Evolutionary conservation across 2,113 vertebrate genomes (phyloP), one percentile per base, ranked within the genome.

Genomic region (Holacanthus passer): DNA sequence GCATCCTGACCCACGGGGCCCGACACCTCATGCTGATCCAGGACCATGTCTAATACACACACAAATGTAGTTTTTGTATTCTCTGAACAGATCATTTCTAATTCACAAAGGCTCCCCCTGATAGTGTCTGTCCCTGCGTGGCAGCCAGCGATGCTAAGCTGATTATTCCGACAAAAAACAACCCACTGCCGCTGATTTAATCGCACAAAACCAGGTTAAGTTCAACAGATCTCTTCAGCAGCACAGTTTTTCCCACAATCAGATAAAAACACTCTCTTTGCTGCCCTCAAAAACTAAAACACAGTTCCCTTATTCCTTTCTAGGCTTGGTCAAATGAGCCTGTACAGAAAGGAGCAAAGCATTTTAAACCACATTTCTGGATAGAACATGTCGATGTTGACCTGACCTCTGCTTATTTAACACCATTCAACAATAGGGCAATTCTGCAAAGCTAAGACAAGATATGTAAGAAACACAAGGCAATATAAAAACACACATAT

Each of bases 11-110:
- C 97, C 35, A 99, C 91, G n/a, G 96, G 91, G 13, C 96, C 97
- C 0, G 96, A 96, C 20, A 92, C 89, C 81, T 99, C 96, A 39
- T 99, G 97, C 86, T 99, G 98, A 91, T 99, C 98, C 90, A 99
- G 95, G 84, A 99, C 97, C 97, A 99, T 98, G 79, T 99, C 98
- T 99, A 91, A n/a, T 7, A 45, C 24, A 59, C 17, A 7, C 37
- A 67, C 22, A 52, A 9, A 48, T 43, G 59, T 35, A 50, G 22
- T 35, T n/a, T 45, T 45, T n/a, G 11, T 9, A 8, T 29, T 59
- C 20, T 58, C 32, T 48, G 24, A 60, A 64, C 9, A 64, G 43
- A 50, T 32, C 2, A 78, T 56, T 53, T 59, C 31, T 7, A 53
- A 59, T 62, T 73, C 62, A 70, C 67, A 77, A 53, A 70, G 31